These are phyloP conservation scores for Periphyllus acericola DNA, from an alignment of 2,888 invertebrate genomes.

Conservation along the genomic window DNA sequence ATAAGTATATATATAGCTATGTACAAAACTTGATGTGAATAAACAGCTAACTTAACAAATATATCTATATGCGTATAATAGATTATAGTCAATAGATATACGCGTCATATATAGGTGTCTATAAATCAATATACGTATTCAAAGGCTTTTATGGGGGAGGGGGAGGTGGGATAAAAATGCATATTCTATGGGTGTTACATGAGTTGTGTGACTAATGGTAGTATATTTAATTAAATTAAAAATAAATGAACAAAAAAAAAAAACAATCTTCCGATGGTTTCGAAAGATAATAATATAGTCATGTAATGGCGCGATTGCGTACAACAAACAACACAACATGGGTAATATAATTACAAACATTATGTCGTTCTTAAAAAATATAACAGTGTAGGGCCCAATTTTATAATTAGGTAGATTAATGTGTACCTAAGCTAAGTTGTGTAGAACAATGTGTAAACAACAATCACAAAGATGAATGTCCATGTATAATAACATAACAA, in stretches of 20 bases:
- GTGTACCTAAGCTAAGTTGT: constrained; percentile 7
- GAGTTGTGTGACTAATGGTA: constrained; percentile 16
- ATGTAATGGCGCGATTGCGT: not conserved
- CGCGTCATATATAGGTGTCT: not conserved
- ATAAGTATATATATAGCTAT: not conserved
- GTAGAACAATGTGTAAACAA: constrained; percentile 8
- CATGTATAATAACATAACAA: constrained; percentile 40
- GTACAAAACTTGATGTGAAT: not conserved
- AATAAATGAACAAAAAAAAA: constrained; percentile 5
- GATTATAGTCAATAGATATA: not conserved
- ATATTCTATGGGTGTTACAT: not conserved
- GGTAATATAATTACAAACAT: constrained; percentile 18
- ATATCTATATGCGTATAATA: not conserved
- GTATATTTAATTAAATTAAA: constrained; percentile 26
- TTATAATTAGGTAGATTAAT: constrained; percentile 46
- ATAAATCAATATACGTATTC: not conserved
- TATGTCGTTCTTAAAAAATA: constrained; percentile 36
- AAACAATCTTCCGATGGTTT: constrained; percentile 39
- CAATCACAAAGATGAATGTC: constrained; percentile 10
- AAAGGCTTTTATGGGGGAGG: constrained; percentile 33
- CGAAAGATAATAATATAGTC: constrained; percentile 29
- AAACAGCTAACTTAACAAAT: not conserved
- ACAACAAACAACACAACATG: constrained; percentile 21
- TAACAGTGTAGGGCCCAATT: constrained; percentile 36
- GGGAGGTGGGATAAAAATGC: not conserved